A percentile compares a stretch with the other conserved stretches of the same genome.
phyloP scores from a whole-genome alignment of 2,888 invertebrate genomes.

The Neria commutata region DNA sequence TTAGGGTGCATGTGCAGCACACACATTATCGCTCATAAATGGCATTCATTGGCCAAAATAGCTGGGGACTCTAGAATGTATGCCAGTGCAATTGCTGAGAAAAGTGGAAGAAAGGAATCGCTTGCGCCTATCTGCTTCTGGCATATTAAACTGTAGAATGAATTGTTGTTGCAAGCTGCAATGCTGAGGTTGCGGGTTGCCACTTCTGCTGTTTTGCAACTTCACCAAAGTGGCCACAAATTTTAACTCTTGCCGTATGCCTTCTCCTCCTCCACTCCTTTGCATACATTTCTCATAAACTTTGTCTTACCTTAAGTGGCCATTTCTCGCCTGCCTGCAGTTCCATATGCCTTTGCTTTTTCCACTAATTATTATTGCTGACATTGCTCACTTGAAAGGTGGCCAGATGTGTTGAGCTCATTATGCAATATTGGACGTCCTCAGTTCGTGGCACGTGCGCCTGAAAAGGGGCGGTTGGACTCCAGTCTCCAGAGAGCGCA shows the following conservation, averaged over 20 bases:
- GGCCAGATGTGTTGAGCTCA: background rate
- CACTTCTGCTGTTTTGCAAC: no score
- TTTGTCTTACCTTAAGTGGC: background rate
- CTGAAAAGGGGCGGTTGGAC: no score
- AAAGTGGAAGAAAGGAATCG: background rate
- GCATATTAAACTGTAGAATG: background rate
- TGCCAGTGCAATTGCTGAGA: background rate
- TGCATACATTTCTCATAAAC: background rate
- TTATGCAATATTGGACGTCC: background rate
- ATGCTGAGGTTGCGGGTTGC: no score
- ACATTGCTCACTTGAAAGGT: slow-evolving; percentile 4
- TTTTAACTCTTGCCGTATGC: no score
- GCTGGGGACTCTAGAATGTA: background rate
- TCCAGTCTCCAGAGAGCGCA: background rate
- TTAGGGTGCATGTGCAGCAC: no score
- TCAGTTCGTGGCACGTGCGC: no score
- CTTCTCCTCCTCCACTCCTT: background rate
- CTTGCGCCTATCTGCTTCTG: no score
- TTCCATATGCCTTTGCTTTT: no score
- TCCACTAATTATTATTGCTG: background rate
- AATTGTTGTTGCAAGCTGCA: no score
- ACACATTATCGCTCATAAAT: no score
- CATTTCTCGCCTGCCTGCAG: no score
- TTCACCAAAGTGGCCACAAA: background rate
- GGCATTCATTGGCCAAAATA: no score